Evolutionary conservation across 2,888 invertebrate genomes (phyloP).

Genomic region (Rhagonycha lutea): DNA sequence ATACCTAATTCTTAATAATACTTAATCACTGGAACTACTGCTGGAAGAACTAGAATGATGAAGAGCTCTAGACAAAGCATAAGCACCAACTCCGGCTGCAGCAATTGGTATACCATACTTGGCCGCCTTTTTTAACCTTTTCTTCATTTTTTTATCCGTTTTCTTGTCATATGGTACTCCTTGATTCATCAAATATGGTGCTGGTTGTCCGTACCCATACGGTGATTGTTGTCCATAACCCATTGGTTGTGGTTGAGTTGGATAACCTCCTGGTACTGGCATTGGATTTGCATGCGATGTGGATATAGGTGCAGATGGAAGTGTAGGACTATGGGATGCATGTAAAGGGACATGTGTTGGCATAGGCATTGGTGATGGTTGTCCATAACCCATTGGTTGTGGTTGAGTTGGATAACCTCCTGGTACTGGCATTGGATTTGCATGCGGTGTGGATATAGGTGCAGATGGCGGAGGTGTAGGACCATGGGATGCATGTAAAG

Average conservation of each 20-base stretch:
- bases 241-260: slow-evolving; percentile 4
- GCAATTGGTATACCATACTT: slow-evolving; percentile 55
- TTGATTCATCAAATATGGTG: not conserved
- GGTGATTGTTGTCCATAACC: not conserved
- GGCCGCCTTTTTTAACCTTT: slow-evolving; percentile 49
- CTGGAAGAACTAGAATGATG: slow-evolving; percentile 23
- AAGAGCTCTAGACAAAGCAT: slow-evolving; percentile 60
- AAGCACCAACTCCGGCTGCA: slow-evolving; percentile 60
- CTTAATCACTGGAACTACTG: slow-evolving; percentile 28
- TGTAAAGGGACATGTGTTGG: not conserved
- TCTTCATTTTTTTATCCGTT: slow-evolving; percentile 32
- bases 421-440: slow-evolving; percentile 14
- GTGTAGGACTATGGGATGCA: not conserved
- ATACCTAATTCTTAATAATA: not conserved
- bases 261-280: slow-evolving; percentile 23
- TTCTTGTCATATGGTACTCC: not conserved
- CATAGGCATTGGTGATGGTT: not conserved
- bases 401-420: slow-evolving; percentile 20
- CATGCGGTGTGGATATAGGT: not conserved
- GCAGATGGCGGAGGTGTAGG: not conserved
- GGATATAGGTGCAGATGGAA: not conserved
- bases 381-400: not conserved
- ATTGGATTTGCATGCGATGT: slow-evolving; percentile 7
- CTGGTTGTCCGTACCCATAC: not conserved
- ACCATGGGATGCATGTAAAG: not conserved